These are phyloP conservation scores for Vanacampus margaritifer DNA, from an alignment of 2,113 vertebrate genomes.

Conservation along the genomic window DNA sequence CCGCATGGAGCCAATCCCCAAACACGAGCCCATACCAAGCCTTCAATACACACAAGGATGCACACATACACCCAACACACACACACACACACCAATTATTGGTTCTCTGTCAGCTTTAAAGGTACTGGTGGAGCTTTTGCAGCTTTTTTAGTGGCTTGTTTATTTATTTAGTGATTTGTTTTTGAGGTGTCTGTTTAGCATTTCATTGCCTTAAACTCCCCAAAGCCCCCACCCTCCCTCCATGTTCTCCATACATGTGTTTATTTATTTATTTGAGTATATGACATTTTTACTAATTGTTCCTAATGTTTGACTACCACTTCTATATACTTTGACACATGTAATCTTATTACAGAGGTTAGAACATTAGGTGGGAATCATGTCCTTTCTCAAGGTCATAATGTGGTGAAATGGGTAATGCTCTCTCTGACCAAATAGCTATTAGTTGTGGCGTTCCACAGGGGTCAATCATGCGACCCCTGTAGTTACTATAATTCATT, in stretches of 20 bases:
- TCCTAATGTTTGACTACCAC: too few relatives aligned
- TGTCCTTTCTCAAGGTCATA: too few relatives aligned
- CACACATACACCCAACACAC: constrained; percentile 7
- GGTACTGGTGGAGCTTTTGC: constrained; percentile 44
- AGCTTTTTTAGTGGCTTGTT: constrained; percentile 46
- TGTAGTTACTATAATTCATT: neutral
- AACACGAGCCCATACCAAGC: constrained; percentile 32
- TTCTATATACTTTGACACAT: too few relatives aligned
- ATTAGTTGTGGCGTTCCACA: neutral
- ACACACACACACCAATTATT: constrained; percentile 40
- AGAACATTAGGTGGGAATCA: too few relatives aligned
- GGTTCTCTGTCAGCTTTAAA: constrained; percentile 53
- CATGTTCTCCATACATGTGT: too few relatives aligned
- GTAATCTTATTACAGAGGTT: too few relatives aligned
- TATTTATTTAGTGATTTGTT: constrained; percentile 19
- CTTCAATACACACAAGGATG: constrained; percentile 1
- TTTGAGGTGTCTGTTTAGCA: constrained; percentile 32
- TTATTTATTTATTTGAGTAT: too few relatives aligned
- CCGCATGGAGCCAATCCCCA: constrained; percentile 52
- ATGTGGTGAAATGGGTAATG: neutral
- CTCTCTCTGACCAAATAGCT: neutral
- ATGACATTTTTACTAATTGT: too few relatives aligned
- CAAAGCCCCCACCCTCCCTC: neutral
- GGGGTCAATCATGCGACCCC: neutral
- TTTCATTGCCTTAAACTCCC: too few relatives aligned